Base-by-base conservation (phyloP, 1,140 invertebrate genomes). In the Homalodisca vitripennis region DNA sequence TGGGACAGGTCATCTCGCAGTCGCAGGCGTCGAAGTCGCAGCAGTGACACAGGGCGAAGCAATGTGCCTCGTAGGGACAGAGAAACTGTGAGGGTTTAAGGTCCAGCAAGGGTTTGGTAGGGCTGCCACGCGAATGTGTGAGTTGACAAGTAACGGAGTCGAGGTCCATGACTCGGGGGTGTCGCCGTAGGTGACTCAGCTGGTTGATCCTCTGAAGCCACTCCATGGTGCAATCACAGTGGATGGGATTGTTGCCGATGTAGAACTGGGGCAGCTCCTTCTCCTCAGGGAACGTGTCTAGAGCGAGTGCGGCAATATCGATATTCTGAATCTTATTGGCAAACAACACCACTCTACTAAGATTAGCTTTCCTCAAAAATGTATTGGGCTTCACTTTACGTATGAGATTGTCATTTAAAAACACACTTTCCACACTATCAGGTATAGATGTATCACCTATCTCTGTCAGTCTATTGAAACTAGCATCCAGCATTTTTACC, bases 221-320 rank as follows among this genome's bases (percentile, higher is more conserved):
- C 80, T 93, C 91, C 90, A 93, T 92, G 67, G 85, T 87, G 80
- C 92, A 93, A 77, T 93, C 89, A 79, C 92, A 93, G 73, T 89
- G 82, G 78, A 93, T 90, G 17, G 91, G 90, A 81, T 94, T 94
- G 72, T 87, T 85, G 46, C 89, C 90, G 75, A 93, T 87, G 79
- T 89, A 91, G 80, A 93, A 92, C 78, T 89, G 85, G 10, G 90
- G 88, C 74, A 90, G 78, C 71, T 89, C 85, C 70, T 81, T 84
- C 72, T 88, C 82, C 73, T 85, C 84, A 20, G 84, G 82, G 71
- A 91, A 86, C 76, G 85, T 80, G 74, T 84, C 84, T 74, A 93
- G 78, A 71, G 85, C 84, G 65, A 94, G 82, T 32, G 90, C 86
- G 30, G 86, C 84, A 47, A 91, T 82, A 74, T 92, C 90, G 71